Percentiles rank a stretch among this genome's conserved stretches.
Conservation (phyloP, 2,888 invertebrate genomes). For the Seladonia tumulorum region DNA sequence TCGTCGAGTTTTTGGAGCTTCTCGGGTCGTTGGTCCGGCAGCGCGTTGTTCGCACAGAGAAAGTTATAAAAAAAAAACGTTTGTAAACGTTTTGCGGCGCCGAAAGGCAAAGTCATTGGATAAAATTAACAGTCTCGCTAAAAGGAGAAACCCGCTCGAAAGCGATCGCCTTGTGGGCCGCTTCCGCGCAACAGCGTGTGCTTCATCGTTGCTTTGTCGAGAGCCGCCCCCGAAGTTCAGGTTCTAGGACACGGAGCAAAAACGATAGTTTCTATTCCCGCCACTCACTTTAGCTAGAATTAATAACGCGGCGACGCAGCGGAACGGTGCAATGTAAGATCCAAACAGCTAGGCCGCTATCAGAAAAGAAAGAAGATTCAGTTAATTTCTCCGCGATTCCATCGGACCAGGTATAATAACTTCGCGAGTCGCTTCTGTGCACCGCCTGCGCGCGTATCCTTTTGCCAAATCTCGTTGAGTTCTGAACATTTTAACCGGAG, state of each 20-base stretch:
- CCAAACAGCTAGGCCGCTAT: not conserved
- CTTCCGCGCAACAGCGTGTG: not conserved
- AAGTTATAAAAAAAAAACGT: not conserved
- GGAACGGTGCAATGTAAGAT: not conserved
- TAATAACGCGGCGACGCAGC: not conserved
- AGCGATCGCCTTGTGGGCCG: not conserved
- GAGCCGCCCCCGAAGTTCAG: not conserved
- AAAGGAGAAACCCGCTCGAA: conserved; percentile 13
- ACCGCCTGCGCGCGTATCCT: not conserved
- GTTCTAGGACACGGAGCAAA: conserved; percentile 10
- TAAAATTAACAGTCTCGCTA: not conserved
- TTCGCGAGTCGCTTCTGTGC: not conserved
- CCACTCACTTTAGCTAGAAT: conserved; percentile 12
- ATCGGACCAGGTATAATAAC: not conserved
- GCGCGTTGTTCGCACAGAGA: not conserved
- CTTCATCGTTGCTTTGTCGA: not conserved
- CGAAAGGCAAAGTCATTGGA: conserved; percentile 8
- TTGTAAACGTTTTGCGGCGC: not conserved
- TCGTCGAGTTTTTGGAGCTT: not conserved
- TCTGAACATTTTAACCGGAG: not conserved
- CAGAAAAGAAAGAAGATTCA: not conserved
- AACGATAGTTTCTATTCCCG: conserved; percentile 20
- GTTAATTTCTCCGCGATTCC: not conserved
- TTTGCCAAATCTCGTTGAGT: not conserved
- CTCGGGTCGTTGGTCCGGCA: not conserved